A percentile compares a stretch with the other conserved stretches of the same genome.
These are phyloP conservation scores for Harmothoe impar DNA, from an alignment of 2,888 invertebrate species.

Conservation along the genomic window DNA sequence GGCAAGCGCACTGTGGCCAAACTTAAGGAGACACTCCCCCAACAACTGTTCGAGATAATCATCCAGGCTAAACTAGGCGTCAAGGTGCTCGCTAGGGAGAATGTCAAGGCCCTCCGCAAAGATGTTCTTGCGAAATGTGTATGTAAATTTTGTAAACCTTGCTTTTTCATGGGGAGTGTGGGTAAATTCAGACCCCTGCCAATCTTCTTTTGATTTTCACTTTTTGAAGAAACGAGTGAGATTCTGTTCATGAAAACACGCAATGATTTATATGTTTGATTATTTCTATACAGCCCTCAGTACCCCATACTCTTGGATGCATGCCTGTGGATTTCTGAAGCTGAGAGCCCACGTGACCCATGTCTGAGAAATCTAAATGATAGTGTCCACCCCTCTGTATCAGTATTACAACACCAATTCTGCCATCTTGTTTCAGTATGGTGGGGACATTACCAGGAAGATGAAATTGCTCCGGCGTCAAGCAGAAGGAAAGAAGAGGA, in stretches of 20 bases:
- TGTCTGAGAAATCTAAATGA: too few species aligned
- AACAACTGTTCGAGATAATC: constrained; percentile 92
- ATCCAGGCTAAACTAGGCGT: constrained; percentile 92
- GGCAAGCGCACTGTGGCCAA: constrained; percentile 87
- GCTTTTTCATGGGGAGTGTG: not conserved
- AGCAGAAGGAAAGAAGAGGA: constrained; percentile 95
- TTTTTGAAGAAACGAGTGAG: not conserved
- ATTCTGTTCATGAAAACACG: not conserved
- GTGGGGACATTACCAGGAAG: constrained; percentile 94
- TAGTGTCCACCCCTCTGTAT: too few species aligned
- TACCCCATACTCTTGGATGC: too few species aligned
- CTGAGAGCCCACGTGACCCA: too few species aligned
- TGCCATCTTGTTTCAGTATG: constrained; percentile 85
- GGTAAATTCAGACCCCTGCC: not conserved
- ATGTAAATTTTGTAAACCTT: constrained; percentile 81
- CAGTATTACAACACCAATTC: too few species aligned
- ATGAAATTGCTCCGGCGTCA: constrained; percentile 95
- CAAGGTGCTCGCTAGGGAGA: constrained; percentile 93
- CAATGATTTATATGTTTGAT: not conserved
- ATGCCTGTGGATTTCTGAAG: too few species aligned
- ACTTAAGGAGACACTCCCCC: constrained; percentile 92
- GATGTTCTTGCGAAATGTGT: constrained; percentile 97
- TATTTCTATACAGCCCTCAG: too few species aligned
- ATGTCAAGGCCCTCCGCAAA: constrained; percentile 93
- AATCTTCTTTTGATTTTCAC: not conserved